phyloP scores from a whole-genome alignment of 1,140 invertebrate species.

The Lordiphosa mommai region DNA sequence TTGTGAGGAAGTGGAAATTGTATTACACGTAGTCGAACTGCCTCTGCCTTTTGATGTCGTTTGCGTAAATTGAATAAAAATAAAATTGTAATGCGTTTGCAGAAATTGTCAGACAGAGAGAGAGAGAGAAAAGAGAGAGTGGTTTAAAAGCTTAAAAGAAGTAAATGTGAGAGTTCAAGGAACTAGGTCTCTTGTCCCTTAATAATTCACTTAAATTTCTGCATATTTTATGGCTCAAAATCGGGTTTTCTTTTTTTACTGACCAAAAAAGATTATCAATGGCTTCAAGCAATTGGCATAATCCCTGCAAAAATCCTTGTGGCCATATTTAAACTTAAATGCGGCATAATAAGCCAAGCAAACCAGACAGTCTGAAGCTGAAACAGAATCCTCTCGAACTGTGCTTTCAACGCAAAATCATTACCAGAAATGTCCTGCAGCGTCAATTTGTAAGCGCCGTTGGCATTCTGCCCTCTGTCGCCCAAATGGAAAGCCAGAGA shows the following conservation, averaged over 20 bases:
- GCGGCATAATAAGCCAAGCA: slow-evolving; percentile 57
- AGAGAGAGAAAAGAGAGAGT: not conserved
- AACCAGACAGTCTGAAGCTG: slow-evolving; percentile 9
- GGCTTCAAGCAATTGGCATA: slow-evolving; percentile 35
- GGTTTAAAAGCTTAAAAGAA: not conserved
- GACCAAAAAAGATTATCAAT: slow-evolving; percentile 36
- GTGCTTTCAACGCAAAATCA: slow-evolving; percentile 46
- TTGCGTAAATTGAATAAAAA: slow-evolving; percentile 12
- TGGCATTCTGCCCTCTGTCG: slow-evolving; percentile 57
- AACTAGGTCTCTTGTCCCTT: not conserved
- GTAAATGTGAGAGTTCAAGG: not conserved
- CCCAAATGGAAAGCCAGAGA: not conserved
- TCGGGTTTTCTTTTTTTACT: not conserved
- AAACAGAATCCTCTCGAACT: slow-evolving; percentile 24
- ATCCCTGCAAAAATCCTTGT: slow-evolving; percentile 30
- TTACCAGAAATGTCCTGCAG: slow-evolving; percentile 70
- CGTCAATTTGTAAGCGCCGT: slow-evolving; percentile 62
- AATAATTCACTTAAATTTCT: slow-evolving; percentile 6
- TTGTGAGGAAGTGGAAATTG: slow-evolving; percentile 2
- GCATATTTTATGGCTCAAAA: no score
- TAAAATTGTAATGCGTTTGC: slow-evolving; percentile 13
- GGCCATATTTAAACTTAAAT: slow-evolving; percentile 48
- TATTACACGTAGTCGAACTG: slow-evolving; percentile 5
- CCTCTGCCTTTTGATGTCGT: slow-evolving; percentile 8
- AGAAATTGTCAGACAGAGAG: slow-evolving; percentile 4